Conservation (phyloP, 2,113 vertebrate species). For the Dolichotis patagonum region DNA sequence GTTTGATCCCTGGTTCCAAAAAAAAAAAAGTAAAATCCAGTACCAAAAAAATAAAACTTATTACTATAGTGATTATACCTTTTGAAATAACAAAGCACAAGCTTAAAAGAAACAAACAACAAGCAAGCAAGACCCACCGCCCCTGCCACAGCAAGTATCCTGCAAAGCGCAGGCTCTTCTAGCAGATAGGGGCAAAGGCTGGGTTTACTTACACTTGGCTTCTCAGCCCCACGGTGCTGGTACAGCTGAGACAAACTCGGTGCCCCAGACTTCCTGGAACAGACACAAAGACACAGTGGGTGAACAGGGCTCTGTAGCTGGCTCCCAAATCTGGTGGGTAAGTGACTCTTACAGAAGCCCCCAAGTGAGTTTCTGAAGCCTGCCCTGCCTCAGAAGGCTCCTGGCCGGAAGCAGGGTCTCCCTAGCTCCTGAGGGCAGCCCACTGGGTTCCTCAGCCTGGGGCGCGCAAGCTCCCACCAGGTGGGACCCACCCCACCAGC, state of each 20-base stretch:
- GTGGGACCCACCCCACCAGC: background rate
- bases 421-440: background rate
- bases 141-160: background rate
- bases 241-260: slow-evolving; percentile 88
- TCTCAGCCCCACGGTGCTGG: slow-evolving; percentile 85
- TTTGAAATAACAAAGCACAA: background rate
- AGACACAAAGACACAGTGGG: slow-evolving; percentile 12
- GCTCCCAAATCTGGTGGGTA: background rate
- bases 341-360: background rate
- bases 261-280: slow-evolving; percentile 88
- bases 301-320: background rate
- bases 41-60: background rate
- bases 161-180: no score
- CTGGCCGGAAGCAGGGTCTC: background rate
- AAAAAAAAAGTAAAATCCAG: no score
- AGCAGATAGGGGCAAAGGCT: accelerated
- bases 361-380: background rate
- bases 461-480: background rate
- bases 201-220: slow-evolving; percentile 88
- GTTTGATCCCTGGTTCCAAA: no score
- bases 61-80: background rate
- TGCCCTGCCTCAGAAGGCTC: background rate
- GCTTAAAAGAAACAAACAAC: background rate
- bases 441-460: background rate
- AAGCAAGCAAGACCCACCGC: accelerated